Evolutionary conservation across 2,113 vertebrate genomes (phyloP).

Genomic region (Dipodomys ordii): DNA sequence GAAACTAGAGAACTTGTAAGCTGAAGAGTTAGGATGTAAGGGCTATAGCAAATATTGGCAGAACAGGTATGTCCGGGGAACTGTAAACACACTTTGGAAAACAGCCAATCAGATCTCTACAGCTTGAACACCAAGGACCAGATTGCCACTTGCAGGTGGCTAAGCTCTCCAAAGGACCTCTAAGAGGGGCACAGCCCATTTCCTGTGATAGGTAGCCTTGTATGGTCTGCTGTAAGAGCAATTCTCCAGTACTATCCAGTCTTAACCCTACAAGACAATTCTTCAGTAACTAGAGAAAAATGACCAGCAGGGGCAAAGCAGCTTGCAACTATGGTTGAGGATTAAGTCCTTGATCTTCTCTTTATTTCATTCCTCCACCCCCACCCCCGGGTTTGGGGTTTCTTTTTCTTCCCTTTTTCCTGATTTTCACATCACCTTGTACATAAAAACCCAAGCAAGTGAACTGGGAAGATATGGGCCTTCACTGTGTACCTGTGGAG

Average conservation of each 20-base stretch:
- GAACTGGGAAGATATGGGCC: not conserved
- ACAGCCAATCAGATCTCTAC: not conserved
- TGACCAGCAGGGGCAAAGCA: not conserved
- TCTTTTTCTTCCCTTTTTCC: not conserved
- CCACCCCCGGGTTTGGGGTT: too few relatives aligned
- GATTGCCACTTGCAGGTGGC: not conserved
- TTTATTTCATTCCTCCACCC: too few relatives aligned
- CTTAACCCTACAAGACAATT: not conserved
- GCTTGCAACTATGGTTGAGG: not conserved
- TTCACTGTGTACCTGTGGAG: not conserved
- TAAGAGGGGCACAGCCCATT: not conserved
- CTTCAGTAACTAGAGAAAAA: constrained; percentile 1
- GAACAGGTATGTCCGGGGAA: not conserved
- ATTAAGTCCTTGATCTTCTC: not conserved
- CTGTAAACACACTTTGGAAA: not conserved
- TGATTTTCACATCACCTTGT: not conserved
- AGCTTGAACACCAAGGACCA: not conserved
- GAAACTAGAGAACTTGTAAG: constrained; percentile 12
- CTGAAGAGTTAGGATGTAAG: not conserved
- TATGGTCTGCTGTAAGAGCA: not conserved
- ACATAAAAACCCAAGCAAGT: not conserved
- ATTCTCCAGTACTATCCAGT: not conserved
- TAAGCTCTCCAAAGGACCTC: not conserved
- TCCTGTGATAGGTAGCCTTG: not conserved
- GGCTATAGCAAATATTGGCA: not conserved